Evolutionary conservation across 1,140 invertebrate genomes (phyloP).

Genomic region (Apis laboriosa): DNA sequence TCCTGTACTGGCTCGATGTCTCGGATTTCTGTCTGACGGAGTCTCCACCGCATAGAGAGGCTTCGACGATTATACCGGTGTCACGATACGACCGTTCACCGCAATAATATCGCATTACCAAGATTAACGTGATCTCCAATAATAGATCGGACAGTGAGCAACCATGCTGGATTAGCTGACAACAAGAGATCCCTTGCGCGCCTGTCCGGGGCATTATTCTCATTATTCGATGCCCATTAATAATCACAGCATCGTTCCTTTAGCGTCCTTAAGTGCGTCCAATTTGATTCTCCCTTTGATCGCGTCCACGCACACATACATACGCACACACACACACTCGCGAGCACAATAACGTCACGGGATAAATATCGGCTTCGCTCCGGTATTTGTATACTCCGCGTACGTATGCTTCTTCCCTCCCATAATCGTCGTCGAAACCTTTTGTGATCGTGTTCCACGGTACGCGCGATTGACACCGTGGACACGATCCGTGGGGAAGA

Average conservation of each 20-base stretch:
- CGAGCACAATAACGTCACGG: not conserved
- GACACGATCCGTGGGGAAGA: too few species aligned
- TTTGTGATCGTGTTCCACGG: not conserved
- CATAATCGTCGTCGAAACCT: not conserved
- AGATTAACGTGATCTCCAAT: slow-evolving; percentile 58
- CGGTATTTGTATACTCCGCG: not conserved
- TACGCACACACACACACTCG: accelerated
- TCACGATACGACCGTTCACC: slow-evolving; percentile 52
- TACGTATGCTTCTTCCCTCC: too few species aligned
- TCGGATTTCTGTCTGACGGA: slow-evolving; percentile 37
- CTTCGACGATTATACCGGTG: slow-evolving; percentile 50
- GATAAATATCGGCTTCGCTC: slow-evolving; percentile 8
- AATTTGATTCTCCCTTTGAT: slow-evolving; percentile 21
- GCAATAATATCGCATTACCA: slow-evolving; percentile 61
- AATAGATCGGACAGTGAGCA: slow-evolving; percentile 62
- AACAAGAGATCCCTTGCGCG: slow-evolving; percentile 31
- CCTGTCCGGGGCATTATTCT: slow-evolving; percentile 44
- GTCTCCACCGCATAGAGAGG: slow-evolving; percentile 37
- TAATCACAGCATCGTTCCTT: slow-evolving; percentile 35
- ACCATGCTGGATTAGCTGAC: slow-evolving; percentile 50
- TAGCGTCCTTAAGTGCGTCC: slow-evolving; percentile 10
- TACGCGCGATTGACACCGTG: not conserved
- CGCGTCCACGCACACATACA: not conserved
- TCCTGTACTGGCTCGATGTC: slow-evolving; percentile 28
- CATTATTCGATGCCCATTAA: slow-evolving; percentile 54